Evolutionary conservation across 2,113 vertebrate genomes (phyloP), one percentile per base, ranked within the genome.

Genomic region (Tetraodon nigroviridis): DNA sequence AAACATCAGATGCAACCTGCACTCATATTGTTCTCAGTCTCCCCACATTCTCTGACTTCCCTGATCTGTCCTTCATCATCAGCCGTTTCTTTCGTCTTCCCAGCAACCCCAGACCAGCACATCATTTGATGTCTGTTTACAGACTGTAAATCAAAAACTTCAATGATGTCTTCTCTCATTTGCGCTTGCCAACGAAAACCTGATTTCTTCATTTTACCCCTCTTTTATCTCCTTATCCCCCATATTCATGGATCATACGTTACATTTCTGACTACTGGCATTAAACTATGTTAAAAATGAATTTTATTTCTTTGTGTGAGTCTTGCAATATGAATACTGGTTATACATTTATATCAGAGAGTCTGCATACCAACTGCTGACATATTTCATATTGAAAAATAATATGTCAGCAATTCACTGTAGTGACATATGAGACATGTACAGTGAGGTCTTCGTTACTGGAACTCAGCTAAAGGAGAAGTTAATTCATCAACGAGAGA

Each of bases 241-340:
- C 17, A 0, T 57, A 16, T 52, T 45, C 29, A 42, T 29, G 1
- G 15, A 24, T n/a, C 69, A 55, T 47, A 4, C 45, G 49, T 12
- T 62, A 63, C 65, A 58, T 69, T 69, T 51, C 67, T 1, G 20
- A 17, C 17, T 11, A 59, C 44, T 11, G 57, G 75, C 64, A 72
- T 60, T 68, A 78, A 75, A 71, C 64, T 74, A 69, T 62, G 70
- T 68, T 56, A 44, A 58, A 32, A 37, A 37, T 37, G 32, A 27
- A n/a, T n/a, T n/a, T 27, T 3, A 24, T 27, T 27, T 27, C 12
- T 37, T 37, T 37, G n/a, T 8, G 10, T 6, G n/a, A 71, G 78
- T 83, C 75, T 83, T 78, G 67, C 75, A 47, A 29, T 61, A 21
- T 71, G 3, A 29, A 27, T 71, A 66, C 24, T 27, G 17, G 41